Evolutionary conservation across 1,140 invertebrate genomes (phyloP).

Genomic region (Eriocheir sinensis): DNA sequence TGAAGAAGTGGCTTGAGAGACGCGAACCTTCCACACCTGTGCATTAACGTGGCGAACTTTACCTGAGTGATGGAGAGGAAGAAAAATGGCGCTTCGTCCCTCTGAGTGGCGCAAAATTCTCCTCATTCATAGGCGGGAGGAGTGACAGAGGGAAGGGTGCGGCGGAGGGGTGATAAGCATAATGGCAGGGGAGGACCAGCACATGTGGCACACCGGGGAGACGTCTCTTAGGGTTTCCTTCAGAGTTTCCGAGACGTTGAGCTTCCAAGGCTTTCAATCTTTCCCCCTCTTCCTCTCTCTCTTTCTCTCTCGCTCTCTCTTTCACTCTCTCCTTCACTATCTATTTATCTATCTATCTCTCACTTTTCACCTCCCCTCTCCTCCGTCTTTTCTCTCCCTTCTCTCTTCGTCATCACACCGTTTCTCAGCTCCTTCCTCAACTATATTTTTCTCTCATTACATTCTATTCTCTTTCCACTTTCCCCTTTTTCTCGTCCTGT

Average conservation of each 20-base stretch:
- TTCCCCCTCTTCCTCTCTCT: not conserved
- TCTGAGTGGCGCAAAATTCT: not conserved
- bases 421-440: too few species aligned
- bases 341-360: too few species aligned
- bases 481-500: too few species aligned
- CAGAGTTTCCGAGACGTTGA: constrained; percentile 12
- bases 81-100: not conserved
- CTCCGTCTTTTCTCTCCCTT: too few species aligned
- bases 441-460: too few species aligned
- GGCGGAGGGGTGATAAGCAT: constrained; percentile 12
- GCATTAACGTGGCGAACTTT: not conserved
- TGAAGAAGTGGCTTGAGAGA: not conserved
- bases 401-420: too few species aligned
- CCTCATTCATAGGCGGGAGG: not conserved
- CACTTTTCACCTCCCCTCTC: too few species aligned
- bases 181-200: not conserved
- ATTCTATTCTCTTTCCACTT: too few species aligned
- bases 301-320: too few species aligned
- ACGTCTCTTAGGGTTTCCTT: not conserved
- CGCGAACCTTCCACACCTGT: not conserved
- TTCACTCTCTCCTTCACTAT: too few species aligned
- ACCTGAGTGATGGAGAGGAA: not conserved
- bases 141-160: constrained; percentile 6
- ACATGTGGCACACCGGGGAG: not conserved
- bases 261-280: constrained; percentile 24